Evolutionary conservation across 2,113 vertebrate species (phyloP).

Genomic region (Semnornis frantzii): DNA sequence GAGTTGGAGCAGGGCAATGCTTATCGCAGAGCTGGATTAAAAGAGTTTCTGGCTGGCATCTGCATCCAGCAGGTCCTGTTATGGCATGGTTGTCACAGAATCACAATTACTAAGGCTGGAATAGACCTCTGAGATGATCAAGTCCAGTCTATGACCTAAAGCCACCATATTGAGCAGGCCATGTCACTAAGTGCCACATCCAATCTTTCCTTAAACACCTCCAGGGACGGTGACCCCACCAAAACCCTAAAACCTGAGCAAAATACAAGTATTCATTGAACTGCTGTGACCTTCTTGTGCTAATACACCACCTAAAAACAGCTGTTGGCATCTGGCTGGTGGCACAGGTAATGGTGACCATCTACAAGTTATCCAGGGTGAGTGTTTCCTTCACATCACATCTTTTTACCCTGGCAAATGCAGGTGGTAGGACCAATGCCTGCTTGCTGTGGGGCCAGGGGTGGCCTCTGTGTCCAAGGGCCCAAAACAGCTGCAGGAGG

Average conservation of each 20-base stretch:
- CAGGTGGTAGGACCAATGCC: neutral
- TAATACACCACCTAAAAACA: neutral
- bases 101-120: no score
- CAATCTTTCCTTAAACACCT: no score
- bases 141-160: no score
- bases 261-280: neutral
- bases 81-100: neutral
- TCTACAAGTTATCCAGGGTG: neutral
- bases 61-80: neutral
- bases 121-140: no score
- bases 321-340: neutral
- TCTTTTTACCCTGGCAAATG: neutral
- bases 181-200: no score
- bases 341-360: neutral
- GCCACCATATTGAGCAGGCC: no score
- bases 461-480: neutral
- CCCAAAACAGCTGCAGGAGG: fast-evolving
- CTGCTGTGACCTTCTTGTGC: neutral
- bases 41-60: neutral
- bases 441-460: neutral
- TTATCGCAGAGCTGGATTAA: neutral
- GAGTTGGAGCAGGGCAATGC: fast-evolving
- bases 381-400: neutral
- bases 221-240: no score
- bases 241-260: neutral